These are phyloP conservation scores for Actinopyga echinites DNA, from an alignment of 53 echinoderm and acorn worm genomes.

Conservation along the genomic window DNA sequence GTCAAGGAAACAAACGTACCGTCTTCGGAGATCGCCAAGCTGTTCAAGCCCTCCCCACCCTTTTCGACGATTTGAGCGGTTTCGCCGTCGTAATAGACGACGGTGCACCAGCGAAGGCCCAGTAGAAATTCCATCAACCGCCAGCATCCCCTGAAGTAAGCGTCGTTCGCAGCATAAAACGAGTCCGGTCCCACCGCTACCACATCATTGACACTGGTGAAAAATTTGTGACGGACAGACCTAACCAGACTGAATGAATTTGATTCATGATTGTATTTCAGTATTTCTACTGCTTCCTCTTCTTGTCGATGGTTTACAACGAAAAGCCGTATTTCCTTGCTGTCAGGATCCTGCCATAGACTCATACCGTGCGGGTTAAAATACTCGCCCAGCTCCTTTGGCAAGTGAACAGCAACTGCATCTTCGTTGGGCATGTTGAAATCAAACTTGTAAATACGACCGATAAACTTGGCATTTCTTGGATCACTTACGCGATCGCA, in stretches of 20 bases:
- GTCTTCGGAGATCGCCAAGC: background rate
- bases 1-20: background rate
- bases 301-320: background rate
- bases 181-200: constrained; percentile 19
- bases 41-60: background rate
- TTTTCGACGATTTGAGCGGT: background rate
- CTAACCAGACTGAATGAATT: background rate
- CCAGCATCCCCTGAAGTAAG: background rate
- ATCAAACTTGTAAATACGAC: constrained; percentile 24
- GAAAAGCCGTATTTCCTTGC: background rate
- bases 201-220: constrained; percentile 14
- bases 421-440: background rate
- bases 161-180: constrained; percentile 21
- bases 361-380: constrained; percentile 18
- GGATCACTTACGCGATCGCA: background rate
- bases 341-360: background rate
- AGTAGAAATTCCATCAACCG: constrained; percentile 46
- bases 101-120: constrained; percentile 37
- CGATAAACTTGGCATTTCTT: background rate
- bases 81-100: constrained; percentile 68
- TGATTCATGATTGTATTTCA: background rate
- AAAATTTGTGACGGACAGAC: background rate
- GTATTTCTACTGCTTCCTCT: background rate
- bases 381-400: background rate
- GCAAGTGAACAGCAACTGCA: background rate